Evolutionary conservation across 2,888 invertebrate species (phyloP).

Genomic region (Mythimna vitellina): DNA sequence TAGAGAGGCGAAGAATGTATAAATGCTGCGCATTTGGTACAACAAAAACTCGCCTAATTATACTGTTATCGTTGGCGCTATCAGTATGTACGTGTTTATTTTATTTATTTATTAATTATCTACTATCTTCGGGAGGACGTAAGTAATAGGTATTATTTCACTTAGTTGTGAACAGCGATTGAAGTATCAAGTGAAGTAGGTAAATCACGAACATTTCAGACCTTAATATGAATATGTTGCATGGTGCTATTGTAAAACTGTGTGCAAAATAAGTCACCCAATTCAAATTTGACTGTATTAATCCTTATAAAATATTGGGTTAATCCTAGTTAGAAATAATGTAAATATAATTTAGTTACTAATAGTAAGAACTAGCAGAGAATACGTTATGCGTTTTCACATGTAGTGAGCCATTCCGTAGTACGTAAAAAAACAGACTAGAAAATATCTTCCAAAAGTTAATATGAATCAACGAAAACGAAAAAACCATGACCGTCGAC

Average conservation of each 20-base stretch:
- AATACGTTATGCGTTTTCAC: constrained; percentile 20
- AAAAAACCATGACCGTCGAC: constrained; percentile 38
- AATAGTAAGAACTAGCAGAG: constrained; percentile 28
- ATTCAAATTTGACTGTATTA: constrained; percentile 34
- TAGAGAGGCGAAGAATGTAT: constrained; percentile 60
- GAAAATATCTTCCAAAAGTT: constrained; percentile 22
- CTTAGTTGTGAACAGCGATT: constrained; percentile 34
- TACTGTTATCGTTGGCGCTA: constrained; percentile 63
- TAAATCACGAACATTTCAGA: constrained; percentile 18
- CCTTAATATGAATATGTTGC: constrained; percentile 6
- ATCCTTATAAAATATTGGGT: constrained; percentile 34
- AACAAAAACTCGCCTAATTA: constrained; percentile 66
- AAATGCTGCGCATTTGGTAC: constrained; percentile 69
- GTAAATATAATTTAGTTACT: constrained; percentile 56
- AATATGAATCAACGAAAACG: constrained; percentile 9
- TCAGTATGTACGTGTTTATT: constrained; percentile 63
- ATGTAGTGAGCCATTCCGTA: constrained; percentile 16
- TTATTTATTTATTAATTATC: constrained; percentile 67
- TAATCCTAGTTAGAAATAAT: constrained; percentile 31
- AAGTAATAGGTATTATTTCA: constrained; percentile 58
- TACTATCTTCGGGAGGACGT: constrained; percentile 52
- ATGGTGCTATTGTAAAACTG: constrained; percentile 32
- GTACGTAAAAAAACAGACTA: constrained; percentile 31
- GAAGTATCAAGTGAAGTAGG: constrained; percentile 41
- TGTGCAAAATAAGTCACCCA: constrained; percentile 13